Evolutionary conservation across 2,797 vertebrate genomes (phyloP).

Genomic region (Agapornis canus): DNA sequence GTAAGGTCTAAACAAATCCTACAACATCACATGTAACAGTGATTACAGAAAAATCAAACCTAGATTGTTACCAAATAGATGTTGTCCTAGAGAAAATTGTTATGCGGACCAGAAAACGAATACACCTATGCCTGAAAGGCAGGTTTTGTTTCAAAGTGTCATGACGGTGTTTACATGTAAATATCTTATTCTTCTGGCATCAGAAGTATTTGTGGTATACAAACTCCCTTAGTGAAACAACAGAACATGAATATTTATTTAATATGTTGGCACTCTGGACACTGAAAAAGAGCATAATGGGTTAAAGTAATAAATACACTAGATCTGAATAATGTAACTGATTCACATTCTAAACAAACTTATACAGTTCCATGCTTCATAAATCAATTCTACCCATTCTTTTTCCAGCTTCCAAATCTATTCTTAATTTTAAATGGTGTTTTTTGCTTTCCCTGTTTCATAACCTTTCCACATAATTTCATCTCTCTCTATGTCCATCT

Average conservation of each 20-base stretch:
- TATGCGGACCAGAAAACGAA: neutral
- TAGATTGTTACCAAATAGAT: neutral
- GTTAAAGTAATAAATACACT: slow-evolving; percentile 39
- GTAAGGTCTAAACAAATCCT: neutral
- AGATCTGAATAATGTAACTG: slow-evolving; percentile 4
- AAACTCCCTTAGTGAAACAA: neutral
- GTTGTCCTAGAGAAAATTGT: neutral
- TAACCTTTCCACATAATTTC: neutral
- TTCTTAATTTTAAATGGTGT: neutral
- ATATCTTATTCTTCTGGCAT: neutral
- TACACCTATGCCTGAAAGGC: neutral
- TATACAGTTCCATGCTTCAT: slow-evolving; percentile 1
- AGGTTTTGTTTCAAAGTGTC: neutral
- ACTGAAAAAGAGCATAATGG: neutral
- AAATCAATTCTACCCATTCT: neutral
- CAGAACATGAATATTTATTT: neutral
- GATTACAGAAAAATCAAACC: neutral
- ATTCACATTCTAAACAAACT: slow-evolving; percentile 27
- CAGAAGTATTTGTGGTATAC: neutral
- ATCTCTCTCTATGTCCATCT: neutral
- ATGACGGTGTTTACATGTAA: neutral
- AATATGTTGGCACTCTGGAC: neutral
- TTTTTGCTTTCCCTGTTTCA: neutral
- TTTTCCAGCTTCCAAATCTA: slow-evolving; percentile 16
- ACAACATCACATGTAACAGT: neutral